Conservation (phyloP, 2,797 vertebrate genomes). For the Poecilia wingei region DNA sequence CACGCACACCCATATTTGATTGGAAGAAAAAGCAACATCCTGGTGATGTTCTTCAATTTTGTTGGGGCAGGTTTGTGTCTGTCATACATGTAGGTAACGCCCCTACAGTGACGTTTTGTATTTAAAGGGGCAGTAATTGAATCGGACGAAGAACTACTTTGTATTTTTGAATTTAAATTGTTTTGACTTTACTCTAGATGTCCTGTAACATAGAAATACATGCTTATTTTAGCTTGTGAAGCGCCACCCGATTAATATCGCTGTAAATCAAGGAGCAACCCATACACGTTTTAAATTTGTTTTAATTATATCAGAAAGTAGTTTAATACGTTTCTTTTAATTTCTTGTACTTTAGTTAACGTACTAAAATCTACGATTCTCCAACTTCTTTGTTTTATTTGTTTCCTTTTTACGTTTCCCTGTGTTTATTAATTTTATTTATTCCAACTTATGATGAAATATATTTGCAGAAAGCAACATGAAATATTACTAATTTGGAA, state of each 20-base stretch:
- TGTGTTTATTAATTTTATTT: neutral
- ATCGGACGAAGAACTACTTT: neutral
- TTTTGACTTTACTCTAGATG: no score
- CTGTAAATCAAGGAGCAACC: neutral
- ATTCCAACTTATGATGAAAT: neutral
- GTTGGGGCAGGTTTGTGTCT: conserved; percentile 65
- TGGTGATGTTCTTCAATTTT: neutral
- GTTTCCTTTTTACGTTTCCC: neutral
- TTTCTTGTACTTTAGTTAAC: neutral
- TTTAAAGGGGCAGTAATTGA: conserved; percentile 58
- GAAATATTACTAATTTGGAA: conserved; percentile 1
- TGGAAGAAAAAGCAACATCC: conserved; percentile 25
- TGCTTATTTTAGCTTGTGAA: neutral
- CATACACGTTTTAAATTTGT: neutral
- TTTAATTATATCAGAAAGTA: neutral
- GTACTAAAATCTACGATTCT: neutral
- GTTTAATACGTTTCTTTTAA: neutral
- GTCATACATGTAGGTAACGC: neutral
- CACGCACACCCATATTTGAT: conserved; percentile 32
- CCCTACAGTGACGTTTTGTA: neutral
- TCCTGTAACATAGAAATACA: neutral
- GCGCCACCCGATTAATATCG: neutral
- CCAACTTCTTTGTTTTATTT: neutral
- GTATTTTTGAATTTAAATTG: neutral
- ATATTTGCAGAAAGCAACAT: neutral